Conservation (phyloP, 2,888 invertebrate species). For the Meteorus colon region DNA sequence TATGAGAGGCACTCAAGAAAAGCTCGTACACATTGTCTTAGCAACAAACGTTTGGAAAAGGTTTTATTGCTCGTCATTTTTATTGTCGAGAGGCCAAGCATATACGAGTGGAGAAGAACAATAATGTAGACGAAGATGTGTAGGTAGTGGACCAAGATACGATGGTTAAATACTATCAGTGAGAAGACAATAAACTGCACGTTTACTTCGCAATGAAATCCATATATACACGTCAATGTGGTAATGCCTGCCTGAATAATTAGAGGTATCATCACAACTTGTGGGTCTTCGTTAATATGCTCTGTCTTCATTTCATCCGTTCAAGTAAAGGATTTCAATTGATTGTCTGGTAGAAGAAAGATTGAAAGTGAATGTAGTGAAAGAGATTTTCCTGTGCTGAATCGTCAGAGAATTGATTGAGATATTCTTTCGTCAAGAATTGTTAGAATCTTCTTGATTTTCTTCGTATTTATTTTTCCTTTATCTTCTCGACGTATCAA, state of each 20-base stretch:
- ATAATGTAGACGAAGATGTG: not conserved
- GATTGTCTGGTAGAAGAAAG: constrained; percentile 52
- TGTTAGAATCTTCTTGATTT: no score
- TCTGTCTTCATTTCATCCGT: not conserved
- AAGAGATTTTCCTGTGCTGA: not conserved
- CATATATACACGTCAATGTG: constrained; percentile 63
- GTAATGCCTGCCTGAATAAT: constrained; percentile 67
- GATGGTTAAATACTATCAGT: constrained; percentile 53
- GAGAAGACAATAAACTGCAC: constrained; percentile 71
- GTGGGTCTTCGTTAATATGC: constrained; percentile 64
- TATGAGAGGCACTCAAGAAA: constrained; percentile 7
- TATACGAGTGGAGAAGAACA: not conserved
- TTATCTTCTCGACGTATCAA: no score
- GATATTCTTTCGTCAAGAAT: no score
- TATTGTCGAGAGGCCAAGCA: not conserved
- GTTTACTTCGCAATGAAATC: constrained; percentile 68
- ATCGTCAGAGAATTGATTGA: no score
- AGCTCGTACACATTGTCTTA: not conserved
- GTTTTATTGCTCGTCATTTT: constrained; percentile 37
- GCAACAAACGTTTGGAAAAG: constrained; percentile 14
- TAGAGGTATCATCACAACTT: constrained; percentile 72
- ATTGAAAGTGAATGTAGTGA: not conserved
- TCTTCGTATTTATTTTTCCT: no score
- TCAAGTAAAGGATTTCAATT: constrained; percentile 58
- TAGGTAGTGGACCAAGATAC: constrained; percentile 18